Percentiles rank a stretch among this genome's conserved stretches.
These are phyloP conservation scores for Pangasius krempfi DNA, from an alignment of 2,797 vertebrate species.

Conservation along the genomic window DNA sequence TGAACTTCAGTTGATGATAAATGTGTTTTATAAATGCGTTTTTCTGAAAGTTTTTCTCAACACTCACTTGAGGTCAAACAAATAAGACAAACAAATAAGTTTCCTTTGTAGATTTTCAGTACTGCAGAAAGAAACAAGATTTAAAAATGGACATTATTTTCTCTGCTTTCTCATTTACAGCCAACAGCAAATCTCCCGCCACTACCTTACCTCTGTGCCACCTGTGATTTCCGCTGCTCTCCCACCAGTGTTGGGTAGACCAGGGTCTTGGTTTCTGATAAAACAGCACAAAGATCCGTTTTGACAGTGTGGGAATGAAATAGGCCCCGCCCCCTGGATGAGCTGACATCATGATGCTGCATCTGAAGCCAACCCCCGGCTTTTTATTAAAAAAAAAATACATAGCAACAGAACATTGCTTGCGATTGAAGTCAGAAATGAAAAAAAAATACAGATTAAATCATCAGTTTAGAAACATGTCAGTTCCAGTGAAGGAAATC, in stretches of 20 bases:
- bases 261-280: neutral
- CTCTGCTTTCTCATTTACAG: neutral
- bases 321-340: neutral
- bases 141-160: neutral
- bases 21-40: neutral
- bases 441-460: neutral
- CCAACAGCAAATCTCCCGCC: neutral
- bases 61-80: too few species aligned
- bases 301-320: neutral
- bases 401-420: neutral
- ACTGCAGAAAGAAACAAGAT: neutral
- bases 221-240: neutral
- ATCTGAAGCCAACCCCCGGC: neutral
- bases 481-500: constrained; percentile 20
- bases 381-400: neutral
- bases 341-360: neutral
- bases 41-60: neutral
- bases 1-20: neutral
- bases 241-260: too few species aligned
- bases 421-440: neutral
- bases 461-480: neutral
- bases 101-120: neutral
- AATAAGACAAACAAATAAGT: too few species aligned
- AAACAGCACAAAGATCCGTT: neutral
- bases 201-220: neutral